Base-by-base conservation (phyloP, 2,888 invertebrate species). In the Eupithecia insigniata region DNA sequence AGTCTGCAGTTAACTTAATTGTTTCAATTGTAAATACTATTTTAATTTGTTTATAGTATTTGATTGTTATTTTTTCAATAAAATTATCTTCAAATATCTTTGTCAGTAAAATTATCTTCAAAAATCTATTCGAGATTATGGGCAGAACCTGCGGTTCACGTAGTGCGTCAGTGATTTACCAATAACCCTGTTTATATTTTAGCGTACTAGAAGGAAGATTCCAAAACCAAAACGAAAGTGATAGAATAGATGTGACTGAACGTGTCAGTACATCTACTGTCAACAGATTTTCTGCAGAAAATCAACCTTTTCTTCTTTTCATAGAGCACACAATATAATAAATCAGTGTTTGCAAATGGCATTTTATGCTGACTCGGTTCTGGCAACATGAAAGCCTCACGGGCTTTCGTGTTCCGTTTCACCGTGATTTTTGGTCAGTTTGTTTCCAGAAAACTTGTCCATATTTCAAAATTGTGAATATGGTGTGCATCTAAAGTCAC, bases 171-270 rank as follows among this genome's bases (percentile, higher is more conserved):
- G n/a, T n/a, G n/a, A n/a, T n/a, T n/a, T n/a, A n/a, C n/a, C n/a
- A n/a, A n/a, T n/a, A n/a, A n/a, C n/a, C n/a, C n/a, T n/a, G n/a
- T n/a, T n/a, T n/a, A n/a, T n/a, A n/a, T n/a, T n/a, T n/a, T n/a
- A n/a, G n/a, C n/a, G n/a, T n/a, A 34, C 8, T 34, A 36, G 36
- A 39, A 39, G 18, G 77, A 72, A 72, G 71, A 75, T 70, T 76
- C 73, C 78, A 68, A 73, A 75, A 71, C 76, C 76, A 79, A 78
- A 77, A 76, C 71, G 74, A 77, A 79, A 76, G 79, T 79, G 77
- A 74, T 76, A 75, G 77, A 76, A 76, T 74, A 73, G 76, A 76
- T 73, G 77, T 76, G 76, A 75, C 76, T 73, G n/a, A 46, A 22
- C 51, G 3, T 51, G 22, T 22, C 51, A 12, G n/a, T 62, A 60